Percentiles rank a stretch among this genome's conserved stretches.
phyloP scores from a whole-genome alignment of 2,113 vertebrate species.

The Pseudorhombus dupliciocellatus region DNA sequence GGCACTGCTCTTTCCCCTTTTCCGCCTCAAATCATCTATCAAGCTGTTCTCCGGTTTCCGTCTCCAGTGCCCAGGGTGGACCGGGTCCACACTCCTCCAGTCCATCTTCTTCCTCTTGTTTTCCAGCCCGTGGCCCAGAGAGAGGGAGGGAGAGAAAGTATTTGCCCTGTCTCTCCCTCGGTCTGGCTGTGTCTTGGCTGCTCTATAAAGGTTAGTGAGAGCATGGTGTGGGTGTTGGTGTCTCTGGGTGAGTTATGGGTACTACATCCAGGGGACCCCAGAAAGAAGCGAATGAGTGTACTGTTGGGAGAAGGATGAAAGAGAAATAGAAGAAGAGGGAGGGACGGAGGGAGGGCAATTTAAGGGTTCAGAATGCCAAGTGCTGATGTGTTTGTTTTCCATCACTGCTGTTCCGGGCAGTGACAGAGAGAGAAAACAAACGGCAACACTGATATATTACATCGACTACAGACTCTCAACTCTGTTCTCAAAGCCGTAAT shows the following conservation, averaged over 20 bases:
- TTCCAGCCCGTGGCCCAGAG: slow-evolving; percentile 65
- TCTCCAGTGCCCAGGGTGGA: slow-evolving; percentile 50
- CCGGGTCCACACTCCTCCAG: slow-evolving; percentile 39
- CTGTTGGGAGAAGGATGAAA: slow-evolving; percentile 81
- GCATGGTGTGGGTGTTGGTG: slow-evolving; percentile 81
- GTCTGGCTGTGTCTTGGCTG: slow-evolving; percentile 73
- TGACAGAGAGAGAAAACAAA: slow-evolving; percentile 81
- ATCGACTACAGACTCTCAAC: slow-evolving; percentile 69
- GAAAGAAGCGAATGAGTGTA: slow-evolving; percentile 76
- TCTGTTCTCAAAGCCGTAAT: slow-evolving; percentile 69
- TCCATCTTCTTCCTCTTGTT: slow-evolving; percentile 62
- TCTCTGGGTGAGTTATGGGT: slow-evolving; percentile 82
- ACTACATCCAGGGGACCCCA: slow-evolving; percentile 80
- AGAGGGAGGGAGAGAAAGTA: slow-evolving; percentile 63
- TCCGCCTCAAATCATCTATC: slow-evolving; percentile 51
- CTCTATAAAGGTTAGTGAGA: slow-evolving; percentile 79
- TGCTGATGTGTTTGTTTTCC: slow-evolving; percentile 84
- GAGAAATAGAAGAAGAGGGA: slow-evolving; percentile 59
- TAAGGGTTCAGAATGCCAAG: slow-evolving; percentile 81
- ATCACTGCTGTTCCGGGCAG: slow-evolving; percentile 80
- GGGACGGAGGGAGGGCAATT: slow-evolving; percentile 73
- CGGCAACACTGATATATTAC: slow-evolving; percentile 78
- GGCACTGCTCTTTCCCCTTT: slow-evolving; percentile 33
- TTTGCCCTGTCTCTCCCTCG: slow-evolving; percentile 72
- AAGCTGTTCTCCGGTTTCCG: slow-evolving; percentile 46